Conservation (phyloP, 2,113 vertebrate genomes). For the Merops nubicus region DNA sequence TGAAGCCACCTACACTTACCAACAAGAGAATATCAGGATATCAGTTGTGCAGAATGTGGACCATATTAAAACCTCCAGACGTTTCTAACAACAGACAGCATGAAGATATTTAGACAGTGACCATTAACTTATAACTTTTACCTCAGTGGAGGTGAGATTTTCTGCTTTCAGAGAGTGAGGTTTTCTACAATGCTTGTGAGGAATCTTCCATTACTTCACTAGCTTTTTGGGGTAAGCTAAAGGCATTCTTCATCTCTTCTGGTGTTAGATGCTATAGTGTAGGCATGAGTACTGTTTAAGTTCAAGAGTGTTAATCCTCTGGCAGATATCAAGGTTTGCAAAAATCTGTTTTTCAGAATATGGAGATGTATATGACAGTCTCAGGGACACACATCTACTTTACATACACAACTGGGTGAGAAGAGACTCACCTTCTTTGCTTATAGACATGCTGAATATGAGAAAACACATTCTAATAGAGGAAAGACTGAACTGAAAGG, state of each 20-base stretch:
- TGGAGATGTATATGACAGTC: background rate
- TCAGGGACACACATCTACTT: background rate
- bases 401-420: background rate
- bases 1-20: background rate
- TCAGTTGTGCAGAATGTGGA: background rate
- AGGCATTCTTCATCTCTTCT: background rate
- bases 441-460: background rate
- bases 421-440: background rate
- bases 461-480: background rate
- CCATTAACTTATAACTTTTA: background rate
- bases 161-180: background rate
- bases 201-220: background rate
- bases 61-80: background rate
- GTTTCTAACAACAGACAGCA: background rate
- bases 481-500: background rate
- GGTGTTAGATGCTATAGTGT: background rate
- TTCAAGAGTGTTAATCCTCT: background rate
- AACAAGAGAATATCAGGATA: background rate
- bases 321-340: background rate
- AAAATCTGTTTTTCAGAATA: background rate
- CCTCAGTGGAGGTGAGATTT: background rate
- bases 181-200: background rate
- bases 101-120: background rate
- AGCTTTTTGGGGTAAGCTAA: fast-evolving
- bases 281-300: background rate